Base-by-base conservation (phyloP, 2,113 vertebrate species). In the Heloderma charlesbogerti region DNA sequence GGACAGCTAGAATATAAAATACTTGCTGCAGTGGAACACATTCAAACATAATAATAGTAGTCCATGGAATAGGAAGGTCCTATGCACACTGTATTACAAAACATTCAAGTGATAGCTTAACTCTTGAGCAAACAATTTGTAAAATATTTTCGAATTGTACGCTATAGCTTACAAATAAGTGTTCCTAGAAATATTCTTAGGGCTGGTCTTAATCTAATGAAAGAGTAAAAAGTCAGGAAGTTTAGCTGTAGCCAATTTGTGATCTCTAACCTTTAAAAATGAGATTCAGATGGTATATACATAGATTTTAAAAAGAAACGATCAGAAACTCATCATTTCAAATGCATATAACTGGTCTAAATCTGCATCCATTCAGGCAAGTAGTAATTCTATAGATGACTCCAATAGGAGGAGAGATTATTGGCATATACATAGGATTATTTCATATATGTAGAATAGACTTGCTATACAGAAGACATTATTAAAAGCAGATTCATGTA, bases 171-270 rank as follows among this genome's bases (percentile, higher is more conserved):
- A 60, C 51, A 7, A 1, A 8, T 83, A 29, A 67, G 7, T 34
- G 13, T 57, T 54, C 72, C 20, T 66, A 79, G 83, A 25, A 51
- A 37, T 88, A 78, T 71, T 27, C 9, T 84, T 3, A 22, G 15
- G 27, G 83, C 2, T 90, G n/a, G 20, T 92, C 88, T 91, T 89
- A 43, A 13, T 92, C 91, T 92, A 89, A 40, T 88, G 81, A 90
- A 12, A 86, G 6, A 89, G 87, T 69, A 18, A 93, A 89, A 18
- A 85, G 12, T 88, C 88, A 84, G 85, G 51, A 54, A 51, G 20
- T 80, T 57, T 69, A 88, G 31, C 66, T n/a, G 63, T 16, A 29
- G 43, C 25, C 13, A 20, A 0, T n/a, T 93, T 93, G 87, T 88
- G 0, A 88, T 91, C 60, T 67, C 60, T 90, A 9, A 45, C n/a